These are phyloP conservation scores for Gorsachius goisagi DNA, from an alignment of 2,113 vertebrate species.

Conservation along the genomic window DNA sequence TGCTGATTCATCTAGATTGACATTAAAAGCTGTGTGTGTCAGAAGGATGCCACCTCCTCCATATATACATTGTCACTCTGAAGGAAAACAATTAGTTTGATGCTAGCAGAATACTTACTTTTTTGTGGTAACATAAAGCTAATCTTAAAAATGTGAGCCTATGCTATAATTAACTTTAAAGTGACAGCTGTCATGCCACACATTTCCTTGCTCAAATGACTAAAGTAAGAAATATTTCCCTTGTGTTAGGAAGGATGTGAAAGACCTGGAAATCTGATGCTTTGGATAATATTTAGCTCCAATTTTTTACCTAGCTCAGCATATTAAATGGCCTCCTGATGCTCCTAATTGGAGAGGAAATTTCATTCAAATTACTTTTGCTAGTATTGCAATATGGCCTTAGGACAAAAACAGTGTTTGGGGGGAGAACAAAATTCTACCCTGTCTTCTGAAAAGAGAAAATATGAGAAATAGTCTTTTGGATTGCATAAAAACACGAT, in stretches of 20 bases:
- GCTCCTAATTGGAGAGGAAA: slow-evolving; percentile 1
- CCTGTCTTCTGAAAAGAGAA: not conserved
- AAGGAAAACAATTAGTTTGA: slow-evolving; percentile 25
- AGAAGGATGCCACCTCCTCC: slow-evolving; percentile 1
- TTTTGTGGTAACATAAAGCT: not conserved
- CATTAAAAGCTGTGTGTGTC: slow-evolving; percentile 2
- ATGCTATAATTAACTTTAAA: slow-evolving; percentile 25
- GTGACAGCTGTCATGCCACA: slow-evolving; percentile 32
- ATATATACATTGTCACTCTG: slow-evolving; percentile 7
- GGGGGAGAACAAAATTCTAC: not conserved
- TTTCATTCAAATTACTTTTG: slow-evolving; percentile 19
- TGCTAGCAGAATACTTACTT: not conserved
- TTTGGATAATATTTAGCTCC: not conserved
- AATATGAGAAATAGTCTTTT: not conserved
- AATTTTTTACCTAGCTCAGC: not conserved
- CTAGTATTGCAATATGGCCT: not conserved
- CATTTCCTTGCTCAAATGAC: not conserved
- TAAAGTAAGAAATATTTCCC: not conserved
- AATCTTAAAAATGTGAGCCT: slow-evolving; percentile 12
- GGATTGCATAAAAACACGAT: not conserved
- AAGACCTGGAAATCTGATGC: slow-evolving; percentile 1
- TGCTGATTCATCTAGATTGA: slow-evolving; percentile 25
- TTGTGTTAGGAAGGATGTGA: not conserved
- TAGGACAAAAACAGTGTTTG: not conserved
- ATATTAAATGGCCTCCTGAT: not conserved